These are phyloP conservation scores for Caenorhabditis virilis DNA, from an alignment of 2,888 invertebrate genomes.

Conservation along the genomic window DNA sequence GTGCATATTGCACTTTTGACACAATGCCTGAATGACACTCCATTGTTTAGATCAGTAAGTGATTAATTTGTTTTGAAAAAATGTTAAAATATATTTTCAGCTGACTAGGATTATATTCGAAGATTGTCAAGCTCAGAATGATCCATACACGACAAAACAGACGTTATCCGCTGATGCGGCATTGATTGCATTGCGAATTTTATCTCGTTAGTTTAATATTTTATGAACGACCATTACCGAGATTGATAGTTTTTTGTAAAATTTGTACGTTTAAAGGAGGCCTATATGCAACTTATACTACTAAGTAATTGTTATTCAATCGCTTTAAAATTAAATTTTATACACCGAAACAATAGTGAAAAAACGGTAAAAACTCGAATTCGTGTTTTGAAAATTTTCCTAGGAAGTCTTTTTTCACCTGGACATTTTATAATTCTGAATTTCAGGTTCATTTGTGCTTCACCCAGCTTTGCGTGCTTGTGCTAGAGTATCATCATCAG, in stretches of 20 bases:
- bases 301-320: background rate
- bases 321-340: background rate
- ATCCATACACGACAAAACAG: conserved; percentile 20
- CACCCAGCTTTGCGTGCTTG: conserved; percentile 47
- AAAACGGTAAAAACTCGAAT: background rate
- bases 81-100: conserved; percentile 23
- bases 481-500: conserved; percentile 48
- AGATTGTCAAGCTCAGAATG: conserved; percentile 42
- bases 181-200: conserved; percentile 33
- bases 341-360: too few species aligned
- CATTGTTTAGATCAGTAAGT: conserved; percentile 46
- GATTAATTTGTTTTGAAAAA: background rate
- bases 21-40: conserved; percentile 62
- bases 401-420: too few species aligned
- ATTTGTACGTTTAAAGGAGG: too few species aligned
- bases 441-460: conserved; percentile 48
- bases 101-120: conserved; percentile 52
- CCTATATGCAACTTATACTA: too few species aligned
- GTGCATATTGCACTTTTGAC: conserved; percentile 46
- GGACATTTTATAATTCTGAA: too few species aligned
- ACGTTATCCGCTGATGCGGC: conserved; percentile 44
- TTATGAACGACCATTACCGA: background rate
- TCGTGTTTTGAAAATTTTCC: background rate
- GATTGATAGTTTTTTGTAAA: background rate
- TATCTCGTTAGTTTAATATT: conserved; percentile 14